A percentile compares a stretch with the other conserved stretches of the same genome.
Evolutionary conservation across 2,797 vertebrate genomes (phyloP).

Genomic region (Tinamus major): DNA sequence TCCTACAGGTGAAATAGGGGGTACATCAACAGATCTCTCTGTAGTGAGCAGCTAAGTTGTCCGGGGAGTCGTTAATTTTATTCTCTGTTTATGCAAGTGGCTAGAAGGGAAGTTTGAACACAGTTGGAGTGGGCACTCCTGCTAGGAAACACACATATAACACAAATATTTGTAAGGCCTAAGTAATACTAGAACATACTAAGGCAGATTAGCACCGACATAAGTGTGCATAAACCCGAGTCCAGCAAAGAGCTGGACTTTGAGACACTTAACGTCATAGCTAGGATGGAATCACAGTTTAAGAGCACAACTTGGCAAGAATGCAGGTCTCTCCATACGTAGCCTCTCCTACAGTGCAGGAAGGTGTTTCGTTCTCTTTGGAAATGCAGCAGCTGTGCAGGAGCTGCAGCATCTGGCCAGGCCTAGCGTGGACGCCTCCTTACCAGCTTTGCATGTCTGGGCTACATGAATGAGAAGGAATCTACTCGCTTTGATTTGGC

Average conservation of each 20-base stretch:
- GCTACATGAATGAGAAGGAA: neutral
- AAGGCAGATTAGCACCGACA: neutral
- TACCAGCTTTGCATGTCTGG: neutral
- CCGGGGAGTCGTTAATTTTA: neutral
- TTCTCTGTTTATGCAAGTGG: neutral
- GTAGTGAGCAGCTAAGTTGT: no score
- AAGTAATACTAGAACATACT: neutral
- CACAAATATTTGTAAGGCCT: neutral
- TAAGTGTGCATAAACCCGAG: neutral
- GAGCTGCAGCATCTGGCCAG: neutral
- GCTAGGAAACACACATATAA: neutral
- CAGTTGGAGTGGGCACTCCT: no score
- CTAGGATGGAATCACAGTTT: neutral
- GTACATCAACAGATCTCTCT: no score
- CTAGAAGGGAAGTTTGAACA: no score
- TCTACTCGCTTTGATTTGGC: neutral
- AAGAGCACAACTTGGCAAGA: neutral
- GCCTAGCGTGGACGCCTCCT: neutral
- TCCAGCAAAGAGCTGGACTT: neutral
- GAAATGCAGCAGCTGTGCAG: fast-evolving
- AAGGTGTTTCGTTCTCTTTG: neutral
- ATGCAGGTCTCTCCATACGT: neutral
- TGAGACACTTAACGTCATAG: neutral
- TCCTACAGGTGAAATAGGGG: no score
- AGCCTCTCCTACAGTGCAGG: neutral